Evolutionary conservation across 2,888 invertebrate genomes (phyloP).

Genomic region (Sturmia bella): DNA sequence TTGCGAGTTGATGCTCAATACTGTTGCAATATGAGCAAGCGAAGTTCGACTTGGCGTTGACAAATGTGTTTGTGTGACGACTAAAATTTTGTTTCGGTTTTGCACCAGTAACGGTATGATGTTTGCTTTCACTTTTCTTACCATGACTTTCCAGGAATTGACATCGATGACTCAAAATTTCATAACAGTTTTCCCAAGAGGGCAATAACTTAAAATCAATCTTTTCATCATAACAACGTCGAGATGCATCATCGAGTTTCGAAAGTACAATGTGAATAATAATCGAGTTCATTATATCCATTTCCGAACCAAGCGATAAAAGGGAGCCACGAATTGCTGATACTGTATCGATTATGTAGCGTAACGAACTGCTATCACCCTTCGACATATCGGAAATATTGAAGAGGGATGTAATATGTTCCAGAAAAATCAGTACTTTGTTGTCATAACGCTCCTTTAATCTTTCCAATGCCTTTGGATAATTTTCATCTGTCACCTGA

Average conservation of each 20-base stretch:
- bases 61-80: neutral
- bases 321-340: constrained; percentile 1
- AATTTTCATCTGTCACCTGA: constrained; percentile 22
- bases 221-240: constrained; percentile 7
- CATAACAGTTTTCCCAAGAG: constrained; percentile 39
- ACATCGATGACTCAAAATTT: constrained; percentile 36
- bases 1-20: neutral
- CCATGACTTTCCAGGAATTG: constrained; percentile 39
- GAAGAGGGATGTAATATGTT: constrained; percentile 19
- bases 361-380: neutral
- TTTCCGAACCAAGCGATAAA: constrained; percentile 35
- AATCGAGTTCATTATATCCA: constrained; percentile 24
- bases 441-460: constrained; percentile 45
- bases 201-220: constrained; percentile 34
- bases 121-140: neutral
- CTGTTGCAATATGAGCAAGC: neutral
- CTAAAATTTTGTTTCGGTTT: neutral
- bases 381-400: constrained; percentile 19
- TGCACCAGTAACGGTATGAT: neutral
- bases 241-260: neutral
- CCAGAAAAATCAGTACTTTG: constrained; percentile 25
- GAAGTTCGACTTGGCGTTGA: neutral
- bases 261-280: constrained; percentile 10
- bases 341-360: neutral
- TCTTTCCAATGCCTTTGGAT: constrained; percentile 17